phyloP scores from a whole-genome alignment of 2,113 vertebrate genomes.

The Uria lomvia region DNA sequence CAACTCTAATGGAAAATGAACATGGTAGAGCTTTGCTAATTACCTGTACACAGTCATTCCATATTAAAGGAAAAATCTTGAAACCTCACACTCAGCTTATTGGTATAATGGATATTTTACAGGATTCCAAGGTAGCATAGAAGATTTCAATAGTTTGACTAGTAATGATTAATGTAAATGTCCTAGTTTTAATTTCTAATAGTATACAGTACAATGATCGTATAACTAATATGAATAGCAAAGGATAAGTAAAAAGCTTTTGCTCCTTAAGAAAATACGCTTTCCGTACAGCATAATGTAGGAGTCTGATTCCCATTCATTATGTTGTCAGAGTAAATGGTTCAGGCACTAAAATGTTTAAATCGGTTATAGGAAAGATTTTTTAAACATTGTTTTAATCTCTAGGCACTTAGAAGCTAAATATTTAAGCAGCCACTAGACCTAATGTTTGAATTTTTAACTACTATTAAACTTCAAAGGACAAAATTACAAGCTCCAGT shows the following conservation, averaged over 20 bases:
- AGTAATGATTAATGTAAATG: background rate
- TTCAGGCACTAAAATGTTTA: constrained; percentile 12
- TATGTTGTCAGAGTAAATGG: constrained; percentile 30
- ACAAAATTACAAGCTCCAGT: background rate
- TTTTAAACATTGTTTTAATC: constrained; percentile 28
- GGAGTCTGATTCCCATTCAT: background rate
- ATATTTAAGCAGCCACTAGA: constrained; percentile 37
- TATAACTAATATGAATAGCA: background rate
- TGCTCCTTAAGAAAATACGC: background rate
- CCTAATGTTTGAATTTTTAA: constrained; percentile 26
- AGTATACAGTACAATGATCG: background rate
- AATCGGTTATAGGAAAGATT: background rate
- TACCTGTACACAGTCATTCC: background rate
- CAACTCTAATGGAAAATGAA: background rate
- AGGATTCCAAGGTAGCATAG: background rate
- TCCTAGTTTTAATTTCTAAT: background rate
- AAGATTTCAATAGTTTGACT: background rate
- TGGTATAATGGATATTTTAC: background rate
- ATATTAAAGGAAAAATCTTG: background rate
- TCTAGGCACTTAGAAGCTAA: constrained; percentile 25
- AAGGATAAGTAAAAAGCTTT: background rate
- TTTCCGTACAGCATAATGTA: background rate
- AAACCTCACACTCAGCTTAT: background rate
- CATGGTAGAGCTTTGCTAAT: background rate
- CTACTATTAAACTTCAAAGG: background rate